Evolutionary conservation across 2,113 vertebrate species (phyloP).

Genomic region (Megaceryle maxima): DNA sequence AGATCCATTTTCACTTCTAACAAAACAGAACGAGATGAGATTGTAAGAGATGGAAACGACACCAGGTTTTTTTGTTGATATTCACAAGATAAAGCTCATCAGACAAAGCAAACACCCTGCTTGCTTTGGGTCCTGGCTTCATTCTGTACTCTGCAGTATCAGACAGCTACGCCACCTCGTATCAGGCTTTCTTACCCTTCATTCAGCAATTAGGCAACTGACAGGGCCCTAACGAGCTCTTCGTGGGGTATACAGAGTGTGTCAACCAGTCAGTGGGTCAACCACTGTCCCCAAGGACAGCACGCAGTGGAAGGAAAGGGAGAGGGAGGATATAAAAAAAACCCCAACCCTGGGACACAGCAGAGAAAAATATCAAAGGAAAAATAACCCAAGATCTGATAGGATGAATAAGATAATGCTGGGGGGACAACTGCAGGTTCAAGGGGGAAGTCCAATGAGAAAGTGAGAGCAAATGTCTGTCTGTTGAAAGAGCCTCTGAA

Average conservation of each 20-base stretch:
- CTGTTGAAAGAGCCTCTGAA: not conserved
- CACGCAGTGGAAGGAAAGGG: not conserved
- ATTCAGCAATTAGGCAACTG: not conserved
- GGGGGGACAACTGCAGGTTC: not conserved
- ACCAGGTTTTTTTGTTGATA: not conserved
- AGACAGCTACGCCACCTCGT: not conserved
- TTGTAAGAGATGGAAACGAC: not conserved
- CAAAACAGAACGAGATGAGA: not conserved
- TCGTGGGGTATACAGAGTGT: fast-evolving
- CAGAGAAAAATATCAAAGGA: not conserved
- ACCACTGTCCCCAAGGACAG: not conserved
- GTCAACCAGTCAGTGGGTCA: not conserved
- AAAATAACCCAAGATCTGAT: not conserved
- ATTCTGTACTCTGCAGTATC: not conserved
- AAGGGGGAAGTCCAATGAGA: not conserved
- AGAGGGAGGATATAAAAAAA: not conserved
- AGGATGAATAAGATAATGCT: not conserved
- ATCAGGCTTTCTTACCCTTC: not conserved
- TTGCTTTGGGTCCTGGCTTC: not conserved
- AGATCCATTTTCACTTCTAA: conserved; percentile 2
- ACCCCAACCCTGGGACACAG: not conserved
- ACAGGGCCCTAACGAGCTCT: not conserved
- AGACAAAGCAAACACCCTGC: not conserved
- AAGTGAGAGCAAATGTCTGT: not conserved
- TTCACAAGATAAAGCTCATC: not conserved